A percentile compares a stretch with the other conserved stretches of the same genome.
These are phyloP conservation scores for Aleiodes sp. DNA, from an alignment of 1,140 invertebrate genomes.

Conservation along the genomic window DNA sequence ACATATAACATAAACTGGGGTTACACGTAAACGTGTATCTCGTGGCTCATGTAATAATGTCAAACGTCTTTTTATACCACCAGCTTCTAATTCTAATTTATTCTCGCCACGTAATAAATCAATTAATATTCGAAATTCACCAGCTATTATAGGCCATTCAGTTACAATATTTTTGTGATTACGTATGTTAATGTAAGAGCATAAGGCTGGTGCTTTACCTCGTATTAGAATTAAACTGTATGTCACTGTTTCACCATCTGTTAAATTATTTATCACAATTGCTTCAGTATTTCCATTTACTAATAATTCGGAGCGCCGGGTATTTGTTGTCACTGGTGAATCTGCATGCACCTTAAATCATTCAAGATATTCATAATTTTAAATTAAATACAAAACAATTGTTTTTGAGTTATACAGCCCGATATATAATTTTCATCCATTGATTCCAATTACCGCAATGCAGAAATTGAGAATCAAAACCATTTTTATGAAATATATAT, in stretches of 20 bases:
- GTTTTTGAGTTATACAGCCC: no score
- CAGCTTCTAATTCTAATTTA: conserved; percentile 56
- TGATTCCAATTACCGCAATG: no score
- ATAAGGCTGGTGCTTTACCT: conserved; percentile 50
- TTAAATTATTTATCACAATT: conserved; percentile 55
- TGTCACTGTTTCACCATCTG: conserved; percentile 55
- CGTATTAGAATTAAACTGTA: conserved; percentile 60
- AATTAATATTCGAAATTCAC: conserved; percentile 58
- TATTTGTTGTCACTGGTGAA: conserved; percentile 46
- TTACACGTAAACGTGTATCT: conserved; percentile 62
- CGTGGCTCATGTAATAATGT: conserved; percentile 57
- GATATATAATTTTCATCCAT: no score
- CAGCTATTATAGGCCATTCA: conserved; percentile 60
- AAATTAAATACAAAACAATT: no score
- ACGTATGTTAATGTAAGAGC: conserved; percentile 51
- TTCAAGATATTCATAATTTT: no score
- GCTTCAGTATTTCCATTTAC: conserved; percentile 51
- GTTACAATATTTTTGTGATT: conserved; percentile 48
- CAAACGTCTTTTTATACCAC: conserved; percentile 49
- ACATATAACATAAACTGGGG: conserved; percentile 80
- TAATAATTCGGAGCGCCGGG: conserved; percentile 41
- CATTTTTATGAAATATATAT: no score
- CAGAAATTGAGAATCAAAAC: no score
- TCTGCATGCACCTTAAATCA: conserved; percentile 53
- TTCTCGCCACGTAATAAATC: conserved; percentile 56